Base-by-base conservation (phyloP, 2,888 invertebrate genomes). In the Epicampocera succincta region DNA sequence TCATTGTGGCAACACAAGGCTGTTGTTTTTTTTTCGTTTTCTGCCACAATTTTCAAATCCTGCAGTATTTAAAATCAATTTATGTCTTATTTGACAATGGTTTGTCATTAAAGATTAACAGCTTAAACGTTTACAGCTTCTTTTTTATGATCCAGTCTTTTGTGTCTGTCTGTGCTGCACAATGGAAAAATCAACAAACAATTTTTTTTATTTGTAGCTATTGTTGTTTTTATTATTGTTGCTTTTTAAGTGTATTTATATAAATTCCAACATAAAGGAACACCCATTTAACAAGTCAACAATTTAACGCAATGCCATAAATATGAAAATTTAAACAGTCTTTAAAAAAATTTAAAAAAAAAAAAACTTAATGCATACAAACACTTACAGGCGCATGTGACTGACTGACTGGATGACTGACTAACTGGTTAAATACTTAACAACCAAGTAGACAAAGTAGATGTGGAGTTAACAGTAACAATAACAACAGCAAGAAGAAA, bases 231-330 rank as follows among this genome's bases (percentile, higher is more conserved):
- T 54, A 44, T 61, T 77, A 54, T 66, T 61, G 15, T 60, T 72
- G 38, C 38, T 73, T 11, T 52, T 77, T 73, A 52, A 60, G 81
- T 76, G 11, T 42, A 38, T 29, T 29, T 29, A 73, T 72, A 81
- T 65, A 80, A 83, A 83, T 83, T 83, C 81, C 79, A 84, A 84
- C 82, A 84, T 84, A 81, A 84, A 84, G 87, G 87, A 89, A 88
- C 90, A 87, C 89, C 88, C 89, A 90, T 90, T 90, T 90, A 90
- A 89, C 90, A 90, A 90, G 90, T 91, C 90, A 91, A 87, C 89
- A 88, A 87, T 87, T 88, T 88, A 89, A 87, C 87, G 86, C 88
- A 88, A 88, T 88, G 87, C 90, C 90, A 90, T 90, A 91, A 90
- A 90, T 90, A 89, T 89, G 87, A 71, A 81, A 69, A 69, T 77